Evolutionary conservation across 1,140 invertebrate genomes (phyloP).

Genomic region (Bacillus rossius): DNA sequence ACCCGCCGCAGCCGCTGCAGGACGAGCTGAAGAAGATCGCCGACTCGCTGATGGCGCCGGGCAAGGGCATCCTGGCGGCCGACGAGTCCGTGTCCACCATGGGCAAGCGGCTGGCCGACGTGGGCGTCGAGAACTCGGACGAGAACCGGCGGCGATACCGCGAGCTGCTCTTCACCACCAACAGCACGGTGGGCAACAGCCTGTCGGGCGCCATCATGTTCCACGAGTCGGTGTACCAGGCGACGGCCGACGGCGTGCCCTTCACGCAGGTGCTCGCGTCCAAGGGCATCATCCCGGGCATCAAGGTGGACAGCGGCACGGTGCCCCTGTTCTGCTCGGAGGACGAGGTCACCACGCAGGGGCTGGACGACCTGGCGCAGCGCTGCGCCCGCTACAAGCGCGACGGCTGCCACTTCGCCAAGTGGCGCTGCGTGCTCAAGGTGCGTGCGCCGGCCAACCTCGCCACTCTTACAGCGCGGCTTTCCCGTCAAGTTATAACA

Average conservation of each 20-base stretch:
- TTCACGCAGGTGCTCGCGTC: constrained; percentile 77
- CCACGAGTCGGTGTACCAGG: constrained; percentile 98
- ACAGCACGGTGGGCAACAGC: constrained; percentile 63
- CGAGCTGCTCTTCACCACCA: constrained; percentile 86
- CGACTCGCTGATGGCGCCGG: constrained; percentile 81
- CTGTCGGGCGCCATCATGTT: constrained; percentile 93
- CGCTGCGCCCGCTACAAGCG: constrained; percentile 98
- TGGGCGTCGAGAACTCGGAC: constrained; percentile 80
- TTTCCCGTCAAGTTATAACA: too few relatives aligned
- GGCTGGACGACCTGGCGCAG: constrained; percentile 88
- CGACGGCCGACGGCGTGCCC: constrained; percentile 78
- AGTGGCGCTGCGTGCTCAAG: constrained; percentile 97
- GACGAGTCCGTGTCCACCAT: constrained; percentile 85
- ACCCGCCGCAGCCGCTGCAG: constrained; percentile 79
- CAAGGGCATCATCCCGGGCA: constrained; percentile 84
- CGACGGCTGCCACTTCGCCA: constrained; percentile 96
- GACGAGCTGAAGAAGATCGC: constrained; percentile 86
- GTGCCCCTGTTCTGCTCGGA: constrained; percentile 85
- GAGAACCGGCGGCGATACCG: constrained; percentile 77
- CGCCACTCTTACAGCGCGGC: too few relatives aligned
- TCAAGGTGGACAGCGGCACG: constrained; percentile 86
- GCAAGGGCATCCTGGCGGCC: constrained; percentile 87
- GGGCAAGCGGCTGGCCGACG: constrained; percentile 73
- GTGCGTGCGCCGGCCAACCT: too few relatives aligned
- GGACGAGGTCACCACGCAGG: constrained; percentile 95